Percentiles rank a stretch among this genome's conserved stretches.
Conservation (phyloP, 2,113 vertebrate genomes). For the Prunella fulvescens region DNA sequence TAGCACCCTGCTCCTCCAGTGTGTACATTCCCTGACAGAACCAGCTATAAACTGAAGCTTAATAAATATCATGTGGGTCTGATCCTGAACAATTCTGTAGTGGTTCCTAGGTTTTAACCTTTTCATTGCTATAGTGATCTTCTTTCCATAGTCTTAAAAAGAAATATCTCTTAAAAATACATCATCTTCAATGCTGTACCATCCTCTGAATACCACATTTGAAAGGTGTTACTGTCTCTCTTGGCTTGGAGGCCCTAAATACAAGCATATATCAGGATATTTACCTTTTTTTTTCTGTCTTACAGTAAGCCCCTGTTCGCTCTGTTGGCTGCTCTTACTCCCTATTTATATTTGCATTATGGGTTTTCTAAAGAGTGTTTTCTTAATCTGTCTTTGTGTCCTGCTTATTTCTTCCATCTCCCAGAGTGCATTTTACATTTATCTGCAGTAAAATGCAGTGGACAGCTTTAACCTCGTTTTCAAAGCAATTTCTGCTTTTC, state of each 20-base stretch:
- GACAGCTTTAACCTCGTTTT: not conserved
- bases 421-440: not conserved
- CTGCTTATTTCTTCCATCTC: not conserved
- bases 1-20: not conserved
- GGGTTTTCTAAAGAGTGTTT: not conserved
- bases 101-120: not conserved
- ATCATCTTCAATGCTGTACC: not conserved
- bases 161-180: not conserved
- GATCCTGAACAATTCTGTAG: not conserved
- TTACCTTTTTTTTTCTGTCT: not conserved
- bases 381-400: not conserved
- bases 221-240: not conserved
- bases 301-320: not conserved
- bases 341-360: not conserved
- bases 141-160: not conserved
- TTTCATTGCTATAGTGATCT: not conserved
- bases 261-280: not conserved
- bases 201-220: not conserved
- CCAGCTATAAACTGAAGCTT: not conserved
- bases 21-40: not conserved
- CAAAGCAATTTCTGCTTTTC: not conserved
- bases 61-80: not conserved
- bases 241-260: not conserved
- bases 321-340: not conserved
- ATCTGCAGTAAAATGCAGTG: not conserved